Evolutionary conservation across 2,113 vertebrate species (phyloP), one percentile per base, ranked within the genome.

Genomic region (Dicaeum eximium): DNA sequence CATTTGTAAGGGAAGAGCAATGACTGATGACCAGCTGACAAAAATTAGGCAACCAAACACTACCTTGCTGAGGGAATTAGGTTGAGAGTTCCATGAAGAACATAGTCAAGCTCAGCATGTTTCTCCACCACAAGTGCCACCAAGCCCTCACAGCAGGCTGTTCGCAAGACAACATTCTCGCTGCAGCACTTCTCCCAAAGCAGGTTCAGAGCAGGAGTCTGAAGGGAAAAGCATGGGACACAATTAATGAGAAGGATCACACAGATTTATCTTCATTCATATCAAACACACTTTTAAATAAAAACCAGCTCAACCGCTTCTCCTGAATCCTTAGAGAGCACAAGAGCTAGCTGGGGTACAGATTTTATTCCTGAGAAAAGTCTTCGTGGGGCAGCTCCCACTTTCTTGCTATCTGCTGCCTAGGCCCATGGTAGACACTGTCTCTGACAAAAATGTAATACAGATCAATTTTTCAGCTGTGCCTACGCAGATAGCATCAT

Each of bases 171-270:
- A 11, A 98, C 97, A 2, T 91, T 96, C 69, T 99, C 99, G 80
- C 98, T 97, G 97, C 99, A 98, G 87, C 99, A 99, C 91, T 98
- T 99, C 95, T 99, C 98, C 99, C 99, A 99, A 31, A 99, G 98
- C 75, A 98, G 93, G 94, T 98, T 98, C 97, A 99, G 66, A 8
- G 99, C 98, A 16, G 98, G 98, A 40, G 98, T 98, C 99, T 99
- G 96, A 88, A 97, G 95, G 54, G 15, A 95, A 96, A 95, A 83
- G 27, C 18, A 73, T 22, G 4, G 80, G 27, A 83, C 45, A 93
- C 15, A 80, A 75, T 7, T 16, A 87, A 44, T 56, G 18, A 95
- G 18, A 67, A 50, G 2, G 24, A 6, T 47, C 44, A 66, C 27
- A 21, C 3, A 17, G 11, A 56, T 30, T 64, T 58, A 8, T 66